Evolutionary conservation across 2,888 invertebrate genomes (phyloP).

Genomic region (Xylota sylvarum): DNA sequence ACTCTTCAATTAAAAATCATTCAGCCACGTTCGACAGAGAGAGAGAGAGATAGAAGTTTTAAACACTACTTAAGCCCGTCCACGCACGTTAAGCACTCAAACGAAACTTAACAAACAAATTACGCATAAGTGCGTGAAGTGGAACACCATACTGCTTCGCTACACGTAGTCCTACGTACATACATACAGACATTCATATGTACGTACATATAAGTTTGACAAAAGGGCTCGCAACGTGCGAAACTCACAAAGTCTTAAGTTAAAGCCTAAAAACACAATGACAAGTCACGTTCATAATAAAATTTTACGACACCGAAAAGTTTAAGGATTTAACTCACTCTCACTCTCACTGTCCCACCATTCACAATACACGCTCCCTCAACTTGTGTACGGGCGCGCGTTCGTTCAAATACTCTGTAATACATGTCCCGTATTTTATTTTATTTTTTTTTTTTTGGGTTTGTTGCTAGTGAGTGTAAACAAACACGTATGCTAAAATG

Average conservation of each 20-base stretch:
- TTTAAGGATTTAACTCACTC: constrained; percentile 69
- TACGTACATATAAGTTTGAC: constrained; percentile 35
- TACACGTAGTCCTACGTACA: constrained; percentile 21
- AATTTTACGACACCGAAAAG: constrained; percentile 76
- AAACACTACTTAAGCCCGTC: constrained; percentile 25
- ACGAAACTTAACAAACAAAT: constrained; percentile 56
- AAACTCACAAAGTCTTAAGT: constrained; percentile 67
- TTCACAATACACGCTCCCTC: no score
- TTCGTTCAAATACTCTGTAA: constrained; percentile 30
- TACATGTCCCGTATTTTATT: constrained; percentile 43
- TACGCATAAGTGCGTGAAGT: constrained; percentile 62
- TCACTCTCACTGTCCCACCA: not conserved
- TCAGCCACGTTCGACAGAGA: constrained; percentile 18
- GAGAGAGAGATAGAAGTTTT: constrained; percentile 9
- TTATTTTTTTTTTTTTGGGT: constrained; percentile 22
- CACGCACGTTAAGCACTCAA: constrained; percentile 49
- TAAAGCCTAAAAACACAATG: constrained; percentile 73
- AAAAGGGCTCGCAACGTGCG: constrained; percentile 69
- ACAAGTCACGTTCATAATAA: constrained; percentile 77
- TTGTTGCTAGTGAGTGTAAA: constrained; percentile 44
- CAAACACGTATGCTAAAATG: constrained; percentile 73
- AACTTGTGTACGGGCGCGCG: not conserved
- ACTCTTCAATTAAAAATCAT: constrained; percentile 60
- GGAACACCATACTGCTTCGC: constrained; percentile 24
- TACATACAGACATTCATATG: not conserved